Percentiles rank a stretch among this genome's conserved stretches.
Conservation (phyloP, 2,797 vertebrate species). For the Micromesistius poutassou region DNA sequence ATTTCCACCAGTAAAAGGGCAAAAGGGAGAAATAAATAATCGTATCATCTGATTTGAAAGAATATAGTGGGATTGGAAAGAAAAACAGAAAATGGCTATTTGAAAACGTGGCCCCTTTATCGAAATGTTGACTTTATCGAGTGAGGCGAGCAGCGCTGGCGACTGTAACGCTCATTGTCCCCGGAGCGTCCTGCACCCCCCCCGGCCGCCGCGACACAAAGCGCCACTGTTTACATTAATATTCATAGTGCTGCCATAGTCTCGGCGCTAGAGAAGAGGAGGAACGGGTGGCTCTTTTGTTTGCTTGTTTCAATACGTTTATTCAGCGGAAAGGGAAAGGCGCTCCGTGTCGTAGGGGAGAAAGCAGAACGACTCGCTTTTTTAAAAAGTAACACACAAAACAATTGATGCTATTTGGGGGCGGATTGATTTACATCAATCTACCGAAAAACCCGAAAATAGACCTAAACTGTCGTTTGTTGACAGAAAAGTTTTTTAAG, state of each 20-base stretch:
- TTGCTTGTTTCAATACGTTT: slow-evolving; percentile 81
- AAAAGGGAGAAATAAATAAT: slow-evolving; percentile 42
- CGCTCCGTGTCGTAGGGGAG: neutral
- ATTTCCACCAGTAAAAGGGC: too few species aligned
- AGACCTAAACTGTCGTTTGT: too few species aligned
- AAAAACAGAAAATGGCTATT: neutral
- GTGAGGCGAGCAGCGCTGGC: slow-evolving; percentile 36
- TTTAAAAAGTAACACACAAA: neutral
- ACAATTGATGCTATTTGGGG: too few species aligned
- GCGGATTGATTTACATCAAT: neutral
- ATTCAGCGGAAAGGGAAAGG: slow-evolving; percentile 67
- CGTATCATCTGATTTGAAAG: slow-evolving; percentile 22
- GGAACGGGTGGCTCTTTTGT: slow-evolving; percentile 87
- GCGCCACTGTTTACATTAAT: slow-evolving; percentile 85
- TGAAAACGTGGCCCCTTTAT: slow-evolving; percentile 26
- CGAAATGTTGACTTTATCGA: slow-evolving; percentile 46
- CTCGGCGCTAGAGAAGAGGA: slow-evolving; percentile 75
- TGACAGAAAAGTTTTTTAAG: too few species aligned
- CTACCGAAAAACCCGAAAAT: neutral
- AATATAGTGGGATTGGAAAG: neutral
- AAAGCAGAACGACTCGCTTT: neutral
- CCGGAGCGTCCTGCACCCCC: slow-evolving; percentile 73
- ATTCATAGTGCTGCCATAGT: slow-evolving; percentile 83
- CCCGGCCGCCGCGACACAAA: slow-evolving; percentile 75
- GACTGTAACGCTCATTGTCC: slow-evolving; percentile 79